Conservation (phyloP, 2,797 vertebrate species). For the Synaphobranchus kaupii region DNA sequence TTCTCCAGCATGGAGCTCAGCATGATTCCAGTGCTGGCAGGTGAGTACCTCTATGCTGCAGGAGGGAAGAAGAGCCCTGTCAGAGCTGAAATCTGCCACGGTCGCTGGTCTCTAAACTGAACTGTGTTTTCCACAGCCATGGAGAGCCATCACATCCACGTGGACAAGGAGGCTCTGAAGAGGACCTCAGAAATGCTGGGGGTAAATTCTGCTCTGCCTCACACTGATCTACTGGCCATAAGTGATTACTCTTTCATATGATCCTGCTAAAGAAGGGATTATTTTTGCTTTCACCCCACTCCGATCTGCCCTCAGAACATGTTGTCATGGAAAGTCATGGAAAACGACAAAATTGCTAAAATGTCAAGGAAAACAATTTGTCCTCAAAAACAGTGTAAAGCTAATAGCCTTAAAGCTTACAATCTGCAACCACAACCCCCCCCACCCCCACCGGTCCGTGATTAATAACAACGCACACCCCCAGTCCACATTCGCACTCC, state of each 20-base stretch:
- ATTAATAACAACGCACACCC: no score
- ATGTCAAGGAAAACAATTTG: no score
- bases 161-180: slow-evolving; percentile 81
- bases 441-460: no score
- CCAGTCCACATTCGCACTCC: no score
- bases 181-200: slow-evolving; percentile 84
- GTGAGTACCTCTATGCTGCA: slow-evolving; percentile 59
- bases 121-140: slow-evolving; percentile 75
- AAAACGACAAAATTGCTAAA: no score
- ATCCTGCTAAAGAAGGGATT: background rate
- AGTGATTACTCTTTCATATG: background rate
- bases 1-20: slow-evolving; percentile 84
- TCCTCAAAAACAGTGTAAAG: no score
- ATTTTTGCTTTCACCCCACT: no score
- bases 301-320: background rate
- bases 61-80: background rate
- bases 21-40: slow-evolving; percentile 88
- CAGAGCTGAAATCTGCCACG: background rate
- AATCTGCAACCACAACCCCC: no score
- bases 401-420: no score
- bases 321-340: no score
- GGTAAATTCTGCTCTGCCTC: slow-evolving; percentile 69
- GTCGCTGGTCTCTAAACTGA: background rate
- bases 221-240: background rate
- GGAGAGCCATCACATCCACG: slow-evolving; percentile 82